Evolutionary conservation across 2,113 vertebrate genomes (phyloP).

Genomic region (Orientallactaga bullata): DNA sequence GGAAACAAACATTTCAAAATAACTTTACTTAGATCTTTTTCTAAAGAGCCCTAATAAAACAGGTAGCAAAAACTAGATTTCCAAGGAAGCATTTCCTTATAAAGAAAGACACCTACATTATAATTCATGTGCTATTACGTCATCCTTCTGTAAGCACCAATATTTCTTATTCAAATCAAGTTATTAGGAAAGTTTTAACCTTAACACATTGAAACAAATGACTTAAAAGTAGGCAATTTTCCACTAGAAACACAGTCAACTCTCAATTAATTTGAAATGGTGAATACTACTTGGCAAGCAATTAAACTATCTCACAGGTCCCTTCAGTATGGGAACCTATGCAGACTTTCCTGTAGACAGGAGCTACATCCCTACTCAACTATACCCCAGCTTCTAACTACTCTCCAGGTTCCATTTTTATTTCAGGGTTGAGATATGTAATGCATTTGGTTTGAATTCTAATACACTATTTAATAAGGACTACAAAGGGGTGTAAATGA

Average conservation of each 20-base stretch:
- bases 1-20: slow-evolving; percentile 85
- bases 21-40: slow-evolving; percentile 71
- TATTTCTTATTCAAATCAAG: slow-evolving; percentile 64
- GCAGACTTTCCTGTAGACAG: neutral
- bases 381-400: neutral
- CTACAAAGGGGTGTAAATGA: slow-evolving; percentile 40
- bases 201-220: slow-evolving; percentile 40
- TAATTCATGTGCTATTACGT: neutral
- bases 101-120: slow-evolving; percentile 29
- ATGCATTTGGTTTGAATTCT: slow-evolving; percentile 14
- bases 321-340: neutral
- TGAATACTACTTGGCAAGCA: slow-evolving; percentile 4
- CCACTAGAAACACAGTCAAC: slow-evolving; percentile 16
- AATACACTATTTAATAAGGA: slow-evolving; percentile 12
- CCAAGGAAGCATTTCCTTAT: slow-evolving; percentile 66
- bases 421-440: slow-evolving; percentile 40
- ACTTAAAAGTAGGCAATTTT: neutral
- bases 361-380: neutral
- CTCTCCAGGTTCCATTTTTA: slow-evolving; percentile 56
- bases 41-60: slow-evolving; percentile 42
- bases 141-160: slow-evolving; percentile 48
- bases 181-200: slow-evolving; percentile 43
- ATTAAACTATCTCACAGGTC: neutral
- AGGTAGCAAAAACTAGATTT: slow-evolving; percentile 61
- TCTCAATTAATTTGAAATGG: neutral